Percentiles rank a stretch among this genome's conserved stretches.
phyloP scores from a whole-genome alignment of 2,888 invertebrate genomes.

The Epistrophe eligans region DNA sequence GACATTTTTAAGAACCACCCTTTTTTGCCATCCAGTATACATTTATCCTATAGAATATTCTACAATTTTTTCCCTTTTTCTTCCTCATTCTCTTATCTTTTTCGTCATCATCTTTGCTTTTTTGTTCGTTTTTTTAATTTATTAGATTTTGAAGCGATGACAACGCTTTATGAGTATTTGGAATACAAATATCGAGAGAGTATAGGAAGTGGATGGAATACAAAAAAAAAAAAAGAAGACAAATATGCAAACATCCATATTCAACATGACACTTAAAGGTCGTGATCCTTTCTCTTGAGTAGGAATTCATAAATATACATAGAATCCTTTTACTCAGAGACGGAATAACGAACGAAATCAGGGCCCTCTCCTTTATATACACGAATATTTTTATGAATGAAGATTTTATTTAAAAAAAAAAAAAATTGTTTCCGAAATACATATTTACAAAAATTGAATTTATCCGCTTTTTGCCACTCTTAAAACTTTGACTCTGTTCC shows the following conservation, averaged over 20 bases:
- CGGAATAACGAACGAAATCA: background rate
- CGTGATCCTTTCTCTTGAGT: slow-evolving; percentile 55
- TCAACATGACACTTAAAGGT: slow-evolving; percentile 63
- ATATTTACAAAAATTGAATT: too few relatives aligned
- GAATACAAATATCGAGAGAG: slow-evolving; percentile 14
- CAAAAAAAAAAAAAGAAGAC: background rate
- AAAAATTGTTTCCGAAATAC: too few relatives aligned
- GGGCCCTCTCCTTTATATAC: too few relatives aligned
- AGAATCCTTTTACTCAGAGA: slow-evolving; percentile 11
- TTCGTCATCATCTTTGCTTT: background rate
- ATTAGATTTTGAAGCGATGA: slow-evolving; percentile 56
- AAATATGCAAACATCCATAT: slow-evolving; percentile 65
- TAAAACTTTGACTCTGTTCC: too few relatives aligned
- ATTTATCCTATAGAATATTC: background rate
- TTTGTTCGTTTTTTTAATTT: slow-evolving; percentile 37
- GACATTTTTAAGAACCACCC: slow-evolving; percentile 64
- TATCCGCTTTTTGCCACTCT: too few relatives aligned
- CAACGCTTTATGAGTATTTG: slow-evolving; percentile 8
- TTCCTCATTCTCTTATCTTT: background rate
- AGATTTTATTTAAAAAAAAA: too few relatives aligned
- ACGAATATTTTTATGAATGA: too few relatives aligned
- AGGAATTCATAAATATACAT: slow-evolving; percentile 21
- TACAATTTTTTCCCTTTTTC: background rate
- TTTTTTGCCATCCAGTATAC: background rate
- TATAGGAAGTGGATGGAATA: slow-evolving; percentile 32